These are phyloP conservation scores for Drosophila kuntzei DNA, from an alignment of 2,888 invertebrate genomes.

Conservation along the genomic window DNA sequence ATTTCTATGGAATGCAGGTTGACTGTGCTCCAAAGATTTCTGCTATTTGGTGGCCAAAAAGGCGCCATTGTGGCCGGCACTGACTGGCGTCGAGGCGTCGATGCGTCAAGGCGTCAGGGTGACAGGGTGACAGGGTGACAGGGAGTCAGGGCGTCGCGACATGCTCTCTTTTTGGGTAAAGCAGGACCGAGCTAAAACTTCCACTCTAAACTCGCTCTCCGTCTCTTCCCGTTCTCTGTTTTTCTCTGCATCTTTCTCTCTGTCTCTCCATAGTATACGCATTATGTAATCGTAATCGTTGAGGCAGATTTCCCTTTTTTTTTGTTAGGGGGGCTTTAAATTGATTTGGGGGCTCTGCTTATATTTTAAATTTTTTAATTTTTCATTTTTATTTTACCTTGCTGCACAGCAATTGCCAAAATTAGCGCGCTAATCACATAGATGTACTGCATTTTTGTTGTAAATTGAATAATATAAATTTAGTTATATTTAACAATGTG, in stretches of 20 bases:
- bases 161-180: conserved; percentile 2
- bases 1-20: conserved; percentile 7
- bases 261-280: conserved; percentile 31
- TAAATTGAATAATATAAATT: conserved; percentile 37
- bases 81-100: too few relatives aligned
- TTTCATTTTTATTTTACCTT: conserved; percentile 83
- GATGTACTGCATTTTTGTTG: conserved; percentile 82
- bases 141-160: conserved; percentile 7
- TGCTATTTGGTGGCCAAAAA: conserved; percentile 52
- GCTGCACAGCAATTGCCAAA: conserved; percentile 84
- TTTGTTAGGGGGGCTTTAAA: conserved; percentile 23
- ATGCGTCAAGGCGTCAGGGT: conserved; percentile 41
- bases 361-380: conserved; percentile 5
- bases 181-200: conserved; percentile 33
- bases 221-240: not conserved
- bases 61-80: conserved; percentile 76
- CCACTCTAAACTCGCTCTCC: conserved; percentile 31
- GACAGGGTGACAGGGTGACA: conserved; percentile 6
- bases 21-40: conserved; percentile 23
- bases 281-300: conserved; percentile 86
- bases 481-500: conserved; percentile 5
- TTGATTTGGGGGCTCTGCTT: conserved; percentile 11
- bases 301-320: conserved; percentile 40
- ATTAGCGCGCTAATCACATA: conserved; percentile 84
- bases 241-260: conserved; percentile 3